Percentiles rank a stretch among this genome's conserved stretches.
Evolutionary conservation across 2,113 vertebrate species (phyloP).

Genomic region (Macrotis lagotis): DNA sequence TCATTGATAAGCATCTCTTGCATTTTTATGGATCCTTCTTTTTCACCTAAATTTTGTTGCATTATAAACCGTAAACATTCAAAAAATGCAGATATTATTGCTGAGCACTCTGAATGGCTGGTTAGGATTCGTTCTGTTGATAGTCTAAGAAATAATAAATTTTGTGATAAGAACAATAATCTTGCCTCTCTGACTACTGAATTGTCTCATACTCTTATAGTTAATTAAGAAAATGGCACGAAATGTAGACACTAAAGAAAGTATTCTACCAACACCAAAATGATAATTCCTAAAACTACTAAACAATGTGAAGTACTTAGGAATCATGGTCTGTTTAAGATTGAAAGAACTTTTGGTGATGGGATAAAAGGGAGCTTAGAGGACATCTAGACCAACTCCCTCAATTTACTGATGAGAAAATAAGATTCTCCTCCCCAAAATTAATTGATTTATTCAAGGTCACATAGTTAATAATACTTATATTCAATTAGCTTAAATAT

Average conservation of each 20-base stretch:
- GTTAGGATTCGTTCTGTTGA: constrained; percentile 87
- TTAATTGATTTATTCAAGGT: not conserved
- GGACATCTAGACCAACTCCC: not conserved
- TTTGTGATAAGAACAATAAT: not conserved
- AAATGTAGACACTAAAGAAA: constrained; percentile 5
- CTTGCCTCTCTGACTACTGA: not conserved
- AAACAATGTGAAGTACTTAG: not conserved
- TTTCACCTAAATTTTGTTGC: constrained; percentile 83
- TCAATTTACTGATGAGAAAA: not conserved
- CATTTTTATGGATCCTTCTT: constrained; percentile 82
- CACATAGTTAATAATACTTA: not conserved
- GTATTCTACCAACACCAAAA: not conserved
- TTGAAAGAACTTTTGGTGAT: not conserved
- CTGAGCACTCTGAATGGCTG: constrained; percentile 91
- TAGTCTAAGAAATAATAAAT: constrained; percentile 82
- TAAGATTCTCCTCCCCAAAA: not conserved
- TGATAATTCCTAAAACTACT: not conserved
- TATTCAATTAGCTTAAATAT: not conserved
- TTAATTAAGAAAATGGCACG: constrained; percentile 23
- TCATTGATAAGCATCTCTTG: constrained; percentile 90
- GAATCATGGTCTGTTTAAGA: not conserved
- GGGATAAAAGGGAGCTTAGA: not conserved
- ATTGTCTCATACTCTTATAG: constrained; percentile 15
- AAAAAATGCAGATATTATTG: constrained; percentile 88
- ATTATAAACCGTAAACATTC: constrained; percentile 93